Conservation (phyloP, 2,797 vertebrate species). For the Potorous gilbertii region DNA sequence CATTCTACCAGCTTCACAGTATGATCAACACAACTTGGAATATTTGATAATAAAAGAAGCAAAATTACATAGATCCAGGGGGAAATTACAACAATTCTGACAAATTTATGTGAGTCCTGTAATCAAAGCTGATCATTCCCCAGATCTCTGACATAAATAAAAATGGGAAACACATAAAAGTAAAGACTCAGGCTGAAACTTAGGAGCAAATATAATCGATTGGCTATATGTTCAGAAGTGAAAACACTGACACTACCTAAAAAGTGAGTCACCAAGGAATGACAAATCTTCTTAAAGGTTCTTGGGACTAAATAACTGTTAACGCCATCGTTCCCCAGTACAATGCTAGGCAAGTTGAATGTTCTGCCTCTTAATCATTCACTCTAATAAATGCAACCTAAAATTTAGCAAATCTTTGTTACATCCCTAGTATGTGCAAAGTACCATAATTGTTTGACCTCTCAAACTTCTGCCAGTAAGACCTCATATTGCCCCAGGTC, state of each 20-base stretch:
- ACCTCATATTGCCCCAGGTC: too few species aligned
- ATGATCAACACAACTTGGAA: not conserved
- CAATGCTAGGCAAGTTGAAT: not conserved
- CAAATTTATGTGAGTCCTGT: slow-evolving; percentile 31
- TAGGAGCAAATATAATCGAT: slow-evolving; percentile 9
- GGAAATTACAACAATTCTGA: slow-evolving; percentile 56
- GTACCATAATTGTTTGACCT: not conserved
- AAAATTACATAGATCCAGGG: slow-evolving; percentile 7
- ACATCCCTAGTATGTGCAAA: not conserved
- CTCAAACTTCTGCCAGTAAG: not conserved
- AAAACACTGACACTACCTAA: not conserved
- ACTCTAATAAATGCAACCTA: not conserved
- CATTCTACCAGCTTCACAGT: not conserved
- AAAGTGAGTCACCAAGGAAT: not conserved
- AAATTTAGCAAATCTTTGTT: not conserved
- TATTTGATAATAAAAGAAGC: not conserved
- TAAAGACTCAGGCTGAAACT: slow-evolving; percentile 1
- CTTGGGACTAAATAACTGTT: not conserved
- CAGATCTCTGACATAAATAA: slow-evolving; percentile 54
- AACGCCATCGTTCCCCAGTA: not conserved
- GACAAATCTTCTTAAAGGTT: not conserved
- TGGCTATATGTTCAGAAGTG: not conserved
- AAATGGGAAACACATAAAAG: slow-evolving; percentile 35
- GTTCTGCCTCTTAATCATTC: not conserved
- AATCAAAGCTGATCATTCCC: slow-evolving; percentile 48